phyloP scores from a whole-genome alignment of 2,113 vertebrate species.

The Corythoichthys intestinalis region DNA sequence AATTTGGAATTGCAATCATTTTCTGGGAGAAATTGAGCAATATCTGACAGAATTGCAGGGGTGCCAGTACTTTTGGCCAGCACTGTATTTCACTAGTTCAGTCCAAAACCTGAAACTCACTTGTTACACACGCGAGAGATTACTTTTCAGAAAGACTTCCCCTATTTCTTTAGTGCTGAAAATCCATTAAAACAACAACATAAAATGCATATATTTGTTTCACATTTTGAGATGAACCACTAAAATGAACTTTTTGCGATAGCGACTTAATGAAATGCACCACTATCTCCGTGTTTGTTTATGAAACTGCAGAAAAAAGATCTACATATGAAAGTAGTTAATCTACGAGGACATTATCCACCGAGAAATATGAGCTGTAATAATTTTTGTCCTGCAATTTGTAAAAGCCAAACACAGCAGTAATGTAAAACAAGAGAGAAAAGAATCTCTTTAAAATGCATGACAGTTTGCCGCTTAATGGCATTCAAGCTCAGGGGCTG shows the following conservation, averaged over 20 bases:
- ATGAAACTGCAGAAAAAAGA: background rate
- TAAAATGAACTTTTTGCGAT: background rate
- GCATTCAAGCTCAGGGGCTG: conserved; percentile 43
- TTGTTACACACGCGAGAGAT: no score
- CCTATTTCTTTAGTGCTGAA: no score
- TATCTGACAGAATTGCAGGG: no score
- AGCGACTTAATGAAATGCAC: background rate
- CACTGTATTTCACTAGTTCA: no score
- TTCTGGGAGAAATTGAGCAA: no score
- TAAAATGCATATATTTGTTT: background rate
- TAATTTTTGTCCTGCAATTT: background rate
- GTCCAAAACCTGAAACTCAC: no score
- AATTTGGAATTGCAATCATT: no score
- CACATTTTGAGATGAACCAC: background rate
- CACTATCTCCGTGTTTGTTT: background rate
- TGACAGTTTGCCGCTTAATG: conserved; percentile 35
- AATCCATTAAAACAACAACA: no score
- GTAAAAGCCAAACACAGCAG: background rate
- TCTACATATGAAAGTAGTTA: no score
- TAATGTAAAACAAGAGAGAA: conserved; percentile 1
- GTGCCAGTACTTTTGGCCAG: no score
- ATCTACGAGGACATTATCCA: no score
- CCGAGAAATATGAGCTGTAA: background rate
- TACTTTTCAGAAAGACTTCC: no score
- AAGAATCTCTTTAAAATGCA: conserved; percentile 13